These are phyloP conservation scores for Catharus ustulatus DNA, from an alignment of 2,797 vertebrate species.

Conservation along the genomic window DNA sequence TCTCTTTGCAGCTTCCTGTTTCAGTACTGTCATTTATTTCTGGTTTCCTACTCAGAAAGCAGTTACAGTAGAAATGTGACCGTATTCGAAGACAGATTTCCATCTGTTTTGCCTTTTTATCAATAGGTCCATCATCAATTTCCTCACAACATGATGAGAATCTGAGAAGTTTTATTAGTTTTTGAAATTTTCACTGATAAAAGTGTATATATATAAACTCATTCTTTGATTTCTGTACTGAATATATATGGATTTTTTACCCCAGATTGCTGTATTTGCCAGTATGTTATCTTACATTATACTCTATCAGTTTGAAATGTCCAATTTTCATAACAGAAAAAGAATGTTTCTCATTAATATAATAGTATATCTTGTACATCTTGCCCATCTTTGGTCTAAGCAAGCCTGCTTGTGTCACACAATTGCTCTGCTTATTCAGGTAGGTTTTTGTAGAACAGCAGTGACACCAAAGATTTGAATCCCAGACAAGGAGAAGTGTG, in stretches of 20 bases:
- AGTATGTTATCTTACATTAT: not conserved
- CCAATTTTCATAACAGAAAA: not conserved
- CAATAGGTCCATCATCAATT: not conserved
- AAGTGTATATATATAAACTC: not conserved
- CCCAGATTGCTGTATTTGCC: not conserved
- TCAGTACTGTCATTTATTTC: not conserved
- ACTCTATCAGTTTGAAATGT: not conserved
- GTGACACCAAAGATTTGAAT: not conserved
- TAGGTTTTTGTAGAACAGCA: not conserved
- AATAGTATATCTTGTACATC: not conserved
- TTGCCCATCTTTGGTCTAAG: not conserved
- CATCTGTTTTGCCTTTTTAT: slow-evolving; percentile 4
- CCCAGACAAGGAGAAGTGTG: not conserved
- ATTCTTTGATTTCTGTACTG: not conserved
- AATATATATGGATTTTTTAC: not conserved
- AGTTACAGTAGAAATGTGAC: not conserved
- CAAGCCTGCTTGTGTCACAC: not conserved
- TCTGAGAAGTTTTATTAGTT: slow-evolving; percentile 11
- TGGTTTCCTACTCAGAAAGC: not conserved
- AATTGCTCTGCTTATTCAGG: not conserved
- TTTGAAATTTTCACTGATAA: not conserved
- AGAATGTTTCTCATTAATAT: not conserved
- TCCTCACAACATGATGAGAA: not conserved
- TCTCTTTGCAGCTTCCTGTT: not conserved
- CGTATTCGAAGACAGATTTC: not conserved